phyloP scores from a whole-genome alignment of 2,888 invertebrate species.

The Cataglyphis altisquamis region DNA sequence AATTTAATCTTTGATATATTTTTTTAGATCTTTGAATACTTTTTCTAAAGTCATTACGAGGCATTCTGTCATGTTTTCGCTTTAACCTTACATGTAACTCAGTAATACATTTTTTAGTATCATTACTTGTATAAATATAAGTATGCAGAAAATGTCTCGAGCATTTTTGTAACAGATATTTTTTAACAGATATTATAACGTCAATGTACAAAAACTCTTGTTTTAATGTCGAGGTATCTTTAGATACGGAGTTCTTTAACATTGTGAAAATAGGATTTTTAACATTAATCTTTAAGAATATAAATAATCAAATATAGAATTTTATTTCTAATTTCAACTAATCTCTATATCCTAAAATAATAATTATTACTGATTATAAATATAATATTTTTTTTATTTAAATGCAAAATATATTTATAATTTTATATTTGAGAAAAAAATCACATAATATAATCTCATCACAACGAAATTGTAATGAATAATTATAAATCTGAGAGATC shows the following conservation, averaged over 20 bases:
- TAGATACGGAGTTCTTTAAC: slow-evolving; percentile 31
- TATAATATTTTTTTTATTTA: background rate
- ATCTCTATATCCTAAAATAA: background rate
- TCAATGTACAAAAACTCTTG: slow-evolving; percentile 44
- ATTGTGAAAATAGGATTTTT: background rate
- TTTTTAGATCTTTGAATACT: background rate
- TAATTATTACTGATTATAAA: background rate
- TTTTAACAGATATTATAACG: slow-evolving; percentile 23
- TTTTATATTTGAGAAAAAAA: background rate
- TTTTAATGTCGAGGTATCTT: slow-evolving; percentile 50
- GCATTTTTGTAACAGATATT: slow-evolving; percentile 21
- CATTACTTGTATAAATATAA: slow-evolving; percentile 43
- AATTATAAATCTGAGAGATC: background rate
- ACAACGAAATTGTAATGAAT: background rate
- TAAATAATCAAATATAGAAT: background rate
- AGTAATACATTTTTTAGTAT: slow-evolving; percentile 38
- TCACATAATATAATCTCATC: background rate
- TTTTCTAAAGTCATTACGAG: background rate
- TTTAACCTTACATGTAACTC: slow-evolving; percentile 3
- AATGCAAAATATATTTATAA: background rate
- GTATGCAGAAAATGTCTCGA: background rate
- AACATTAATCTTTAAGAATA: slow-evolving; percentile 15
- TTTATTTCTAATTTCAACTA: slow-evolving; percentile 9
- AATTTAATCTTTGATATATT: background rate
- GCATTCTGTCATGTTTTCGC: background rate